Conservation (phyloP, 1,140 invertebrate species). For the Brachionus paranguensis region DNA sequence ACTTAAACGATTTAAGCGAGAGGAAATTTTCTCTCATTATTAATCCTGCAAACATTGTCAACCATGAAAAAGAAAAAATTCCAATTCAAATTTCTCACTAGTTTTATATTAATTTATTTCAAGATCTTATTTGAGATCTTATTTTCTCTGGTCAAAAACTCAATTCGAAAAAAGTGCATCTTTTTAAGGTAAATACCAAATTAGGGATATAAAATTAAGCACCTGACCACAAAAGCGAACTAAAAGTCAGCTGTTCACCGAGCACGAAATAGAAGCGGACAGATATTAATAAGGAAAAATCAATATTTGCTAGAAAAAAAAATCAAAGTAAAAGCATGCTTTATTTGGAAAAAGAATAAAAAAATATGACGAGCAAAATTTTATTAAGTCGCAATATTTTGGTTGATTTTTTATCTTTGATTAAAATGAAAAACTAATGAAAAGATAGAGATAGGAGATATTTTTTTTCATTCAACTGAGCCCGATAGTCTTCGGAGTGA, state of each 20-base stretch:
- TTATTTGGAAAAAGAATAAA: not conserved
- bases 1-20: not conserved
- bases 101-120: not conserved
- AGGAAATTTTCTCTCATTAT: not conserved
- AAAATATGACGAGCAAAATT: slow-evolving; percentile 14
- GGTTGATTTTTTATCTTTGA: slow-evolving; percentile 24
- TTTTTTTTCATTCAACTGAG: not conserved
- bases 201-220: not conserved
- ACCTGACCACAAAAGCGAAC: not conserved
- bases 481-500: not conserved
- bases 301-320: not conserved
- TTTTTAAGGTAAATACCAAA: not conserved
- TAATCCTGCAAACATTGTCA: not conserved
- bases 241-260: not conserved
- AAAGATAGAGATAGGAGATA: slow-evolving; percentile 16
- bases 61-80: not conserved
- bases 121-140: not conserved
- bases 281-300: slow-evolving; percentile 10
- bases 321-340: slow-evolving; percentile 24
- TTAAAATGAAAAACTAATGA: slow-evolving; percentile 6
- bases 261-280: not conserved
- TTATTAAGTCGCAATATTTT: slow-evolving; percentile 22
- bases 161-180: not conserved
- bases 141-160: not conserved
- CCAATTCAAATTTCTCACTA: not conserved